Evolutionary conservation across 2,797 vertebrate genomes (phyloP).

Genomic region (Takifugu rubripes): DNA sequence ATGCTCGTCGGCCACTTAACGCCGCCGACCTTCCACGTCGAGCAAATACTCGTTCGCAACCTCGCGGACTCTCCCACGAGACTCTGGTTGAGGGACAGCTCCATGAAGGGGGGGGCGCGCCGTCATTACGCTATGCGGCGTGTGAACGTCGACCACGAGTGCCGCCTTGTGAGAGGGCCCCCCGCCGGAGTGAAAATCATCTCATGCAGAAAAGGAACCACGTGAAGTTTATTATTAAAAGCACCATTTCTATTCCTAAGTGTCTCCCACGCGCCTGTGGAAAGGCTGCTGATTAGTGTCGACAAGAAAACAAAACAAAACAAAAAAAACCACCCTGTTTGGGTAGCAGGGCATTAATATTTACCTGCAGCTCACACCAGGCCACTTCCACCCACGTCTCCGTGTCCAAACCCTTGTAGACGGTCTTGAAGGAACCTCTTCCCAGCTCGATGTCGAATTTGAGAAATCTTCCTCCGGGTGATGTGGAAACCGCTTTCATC

Average conservation of each 20-base stretch:
- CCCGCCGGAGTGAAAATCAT: constrained; percentile 19
- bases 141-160: too few relatives aligned
- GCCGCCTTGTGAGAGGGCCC: constrained; percentile 11
- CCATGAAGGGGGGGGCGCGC: constrained; percentile 11
- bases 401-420: constrained; percentile 97
- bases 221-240: neutral
- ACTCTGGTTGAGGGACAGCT: constrained; percentile 38
- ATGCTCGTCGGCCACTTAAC: constrained; percentile 34
- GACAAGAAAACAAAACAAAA: too few relatives aligned
- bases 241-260: too few relatives aligned
- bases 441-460: constrained; percentile 98
- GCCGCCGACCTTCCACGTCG: constrained; percentile 39
- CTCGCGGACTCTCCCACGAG: constrained; percentile 20
- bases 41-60: constrained; percentile 46
- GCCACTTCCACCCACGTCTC: constrained; percentile 99
- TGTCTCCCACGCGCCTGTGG: too few relatives aligned
- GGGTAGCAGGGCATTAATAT: neutral
- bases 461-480: constrained; percentile 91
- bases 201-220: neutral
- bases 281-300: too few relatives aligned
- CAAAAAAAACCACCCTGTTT: neutral
- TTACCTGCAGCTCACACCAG: constrained; percentile 98
- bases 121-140: constrained; percentile 24
- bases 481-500: constrained; percentile 95
- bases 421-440: constrained; percentile 96